phyloP scores from a whole-genome alignment of 2,797 vertebrate genomes.

The Rachycentron canadum region DNA sequence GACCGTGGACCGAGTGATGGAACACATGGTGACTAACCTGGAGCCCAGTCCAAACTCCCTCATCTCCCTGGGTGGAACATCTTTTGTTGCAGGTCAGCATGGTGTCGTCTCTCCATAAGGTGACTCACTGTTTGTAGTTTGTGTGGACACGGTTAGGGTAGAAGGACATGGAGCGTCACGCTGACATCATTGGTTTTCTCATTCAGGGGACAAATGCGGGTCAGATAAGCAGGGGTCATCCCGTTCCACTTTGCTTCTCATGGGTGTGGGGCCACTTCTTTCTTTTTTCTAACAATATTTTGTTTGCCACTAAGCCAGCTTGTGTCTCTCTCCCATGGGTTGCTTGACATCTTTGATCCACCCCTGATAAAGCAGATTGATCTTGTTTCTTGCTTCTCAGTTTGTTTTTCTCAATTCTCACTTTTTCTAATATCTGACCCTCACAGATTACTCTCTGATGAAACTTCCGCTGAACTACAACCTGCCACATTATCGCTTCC shows the following conservation, averaged over 20 bases:
- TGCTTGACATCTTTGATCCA: slow-evolving; percentile 44
- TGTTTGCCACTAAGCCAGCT: slow-evolving; percentile 48
- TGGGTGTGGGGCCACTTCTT: slow-evolving; percentile 26
- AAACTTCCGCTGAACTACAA: slow-evolving; percentile 87
- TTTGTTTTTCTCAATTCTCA: slow-evolving; percentile 31
- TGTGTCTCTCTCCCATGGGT: slow-evolving; percentile 39
- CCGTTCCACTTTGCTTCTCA: slow-evolving; percentile 25
- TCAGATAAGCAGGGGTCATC: slow-evolving; percentile 49
- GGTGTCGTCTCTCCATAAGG: slow-evolving; percentile 47
- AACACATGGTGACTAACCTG: slow-evolving; percentile 87
- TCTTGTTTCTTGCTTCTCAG: background rate
- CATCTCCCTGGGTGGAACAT: slow-evolving; percentile 87
- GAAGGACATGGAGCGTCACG: slow-evolving; percentile 31
- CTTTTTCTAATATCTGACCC: slow-evolving; percentile 52
- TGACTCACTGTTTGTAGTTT: slow-evolving; percentile 66
- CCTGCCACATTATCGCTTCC: slow-evolving; percentile 91
- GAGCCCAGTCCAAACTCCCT: slow-evolving; percentile 60
- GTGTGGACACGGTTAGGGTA: slow-evolving; percentile 43
- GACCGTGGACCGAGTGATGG: slow-evolving; percentile 91
- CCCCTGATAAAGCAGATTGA: slow-evolving; percentile 41
- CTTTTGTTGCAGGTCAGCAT: slow-evolving; percentile 91
- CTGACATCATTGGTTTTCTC: slow-evolving; percentile 69
- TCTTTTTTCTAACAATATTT: slow-evolving; percentile 46
- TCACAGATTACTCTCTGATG: slow-evolving; percentile 92
- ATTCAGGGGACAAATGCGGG: slow-evolving; percentile 40